Base-by-base conservation (phyloP, 2,888 invertebrate species). In the Chaetogeoica ovagalla region DNA sequence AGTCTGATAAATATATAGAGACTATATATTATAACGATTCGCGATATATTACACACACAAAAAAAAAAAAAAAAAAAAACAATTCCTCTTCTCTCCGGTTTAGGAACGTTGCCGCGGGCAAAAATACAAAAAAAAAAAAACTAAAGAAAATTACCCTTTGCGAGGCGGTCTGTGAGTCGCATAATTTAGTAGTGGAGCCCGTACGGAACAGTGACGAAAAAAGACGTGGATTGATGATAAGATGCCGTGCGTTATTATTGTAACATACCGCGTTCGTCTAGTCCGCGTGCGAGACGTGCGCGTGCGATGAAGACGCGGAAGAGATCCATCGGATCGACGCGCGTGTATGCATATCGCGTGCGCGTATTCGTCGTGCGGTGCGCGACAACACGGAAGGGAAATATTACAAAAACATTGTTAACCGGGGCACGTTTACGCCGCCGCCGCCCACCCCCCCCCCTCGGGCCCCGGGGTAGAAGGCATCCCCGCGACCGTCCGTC, bases 201-300 rank as follows among this genome's bases (percentile, higher is more conserved):
- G 48, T 17, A 13, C 21, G 55, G 57, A 52, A n/a, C 37, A 37
- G 23, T 17, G 39, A 43, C n/a, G 30, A 73, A 52, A 52, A 73
- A 52, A 23, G 77, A 77, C 69, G 62, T 55, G 63, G 70, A 77
- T 77, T 77, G 77, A 77, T 77, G 77, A 70, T 48, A 48, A 48
- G 60, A 30, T 30, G 30, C 30, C 4, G 30, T 30, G 30, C 30
- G 30, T 30, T 30, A 30, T 30, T 30, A 30, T 30, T 30, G 30
- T n/a, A n/a, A n/a, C n/a, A n/a, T n/a, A n/a, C n/a, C n/a, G n/a
- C n/a, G n/a, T 30, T 30, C 30, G 4, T 30, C 30, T 30, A 1
- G 30, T 30, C 30, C 4, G 13, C 4, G 13, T 43, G 57, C 3
- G 17, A 19, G 60, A 23, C 30, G 23, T 60, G 23, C 23, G 13